phyloP scores from a whole-genome alignment of 2,797 vertebrate species.

The Botia kubotai region DNA sequence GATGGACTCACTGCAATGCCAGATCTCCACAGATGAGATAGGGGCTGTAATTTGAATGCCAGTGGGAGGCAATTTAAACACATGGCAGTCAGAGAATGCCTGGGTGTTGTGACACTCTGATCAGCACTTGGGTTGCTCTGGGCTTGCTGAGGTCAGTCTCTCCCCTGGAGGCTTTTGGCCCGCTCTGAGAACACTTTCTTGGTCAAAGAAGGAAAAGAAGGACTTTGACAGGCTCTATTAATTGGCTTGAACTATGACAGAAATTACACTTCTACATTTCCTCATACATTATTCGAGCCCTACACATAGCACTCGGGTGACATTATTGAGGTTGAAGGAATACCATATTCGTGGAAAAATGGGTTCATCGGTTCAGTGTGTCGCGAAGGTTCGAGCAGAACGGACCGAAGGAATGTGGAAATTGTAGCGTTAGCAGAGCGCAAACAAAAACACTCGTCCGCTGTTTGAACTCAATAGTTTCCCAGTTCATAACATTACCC shows the following conservation, averaged over 20 bases:
- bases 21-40: conserved; percentile 63
- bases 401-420: conserved; percentile 16
- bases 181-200: conserved; percentile 41
- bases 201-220: conserved; percentile 30
- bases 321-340: conserved; percentile 36
- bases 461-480: conserved; percentile 7
- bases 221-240: conserved; percentile 38
- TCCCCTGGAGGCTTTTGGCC: conserved; percentile 18
- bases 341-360: conserved; percentile 5
- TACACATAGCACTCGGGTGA: conserved; percentile 14
- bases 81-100: conserved; percentile 76
- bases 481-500: conserved; percentile 25
- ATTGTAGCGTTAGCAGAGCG: conserved; percentile 12
- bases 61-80: conserved; percentile 82
- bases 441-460: conserved; percentile 23
- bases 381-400: conserved; percentile 4
- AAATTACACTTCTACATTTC: conserved; percentile 41
- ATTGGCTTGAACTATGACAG: conserved; percentile 47
- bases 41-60: conserved; percentile 80
- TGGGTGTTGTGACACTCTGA: conserved; percentile 69
- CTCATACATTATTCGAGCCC: conserved; percentile 14
- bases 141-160: conserved; percentile 38
- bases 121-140: conserved; percentile 32
- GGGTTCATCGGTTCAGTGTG: conserved; percentile 15
- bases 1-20: conserved; percentile 78